Base-by-base conservation (phyloP, 2,113 vertebrate species). In the Python bivittatus region DNA sequence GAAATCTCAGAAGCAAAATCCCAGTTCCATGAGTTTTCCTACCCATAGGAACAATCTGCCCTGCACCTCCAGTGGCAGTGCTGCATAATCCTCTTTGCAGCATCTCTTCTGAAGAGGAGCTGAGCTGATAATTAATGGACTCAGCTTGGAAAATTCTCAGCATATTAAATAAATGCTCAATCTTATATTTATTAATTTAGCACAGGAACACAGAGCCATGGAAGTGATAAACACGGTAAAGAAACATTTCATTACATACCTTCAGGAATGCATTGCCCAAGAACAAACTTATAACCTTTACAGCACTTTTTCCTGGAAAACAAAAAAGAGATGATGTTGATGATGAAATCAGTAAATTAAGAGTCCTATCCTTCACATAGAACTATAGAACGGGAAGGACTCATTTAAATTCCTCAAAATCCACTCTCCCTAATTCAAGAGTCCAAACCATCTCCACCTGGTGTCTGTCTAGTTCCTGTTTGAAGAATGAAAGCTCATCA, bases 261-360 rank as follows among this genome's bases (percentile, higher is more conserved):
- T 99, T 99, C 99, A 95, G 99, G 99, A 96, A 99, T 99, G 97
- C 99, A 99, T 91, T 99, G 99, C 96, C 99, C 99, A 96, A 99
- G 97, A 94, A 99, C 98, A 98, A 99, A 99, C 96, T 99, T 99
- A 97, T 99, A 99, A 92, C 99, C 99, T 90, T 98, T 98, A 97
- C 99, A 99, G 97, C 99, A 99, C 95, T 98, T 99, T 97, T 98
- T 99, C 97, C 99, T 99, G 98, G 92, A 91, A 99, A 96, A 97
- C 88, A 94, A 97, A 94, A 97, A 95, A 90, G 84, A 96, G 93
- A 95, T 53, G 23, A 83, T 91, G 93, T 96, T 92, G 95, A 95
- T 94, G 94, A 96, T 90, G 33, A 8, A 92, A 84, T 84, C 42
- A 52, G 56, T 33, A 91, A 83, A 90, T 83, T 64, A 52, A 53